A percentile compares a stretch with the other conserved stretches of the same genome.
These are phyloP conservation scores for Anguilla obscura DNA, from an alignment of 2,797 vertebrate species.

Conservation along the genomic window DNA sequence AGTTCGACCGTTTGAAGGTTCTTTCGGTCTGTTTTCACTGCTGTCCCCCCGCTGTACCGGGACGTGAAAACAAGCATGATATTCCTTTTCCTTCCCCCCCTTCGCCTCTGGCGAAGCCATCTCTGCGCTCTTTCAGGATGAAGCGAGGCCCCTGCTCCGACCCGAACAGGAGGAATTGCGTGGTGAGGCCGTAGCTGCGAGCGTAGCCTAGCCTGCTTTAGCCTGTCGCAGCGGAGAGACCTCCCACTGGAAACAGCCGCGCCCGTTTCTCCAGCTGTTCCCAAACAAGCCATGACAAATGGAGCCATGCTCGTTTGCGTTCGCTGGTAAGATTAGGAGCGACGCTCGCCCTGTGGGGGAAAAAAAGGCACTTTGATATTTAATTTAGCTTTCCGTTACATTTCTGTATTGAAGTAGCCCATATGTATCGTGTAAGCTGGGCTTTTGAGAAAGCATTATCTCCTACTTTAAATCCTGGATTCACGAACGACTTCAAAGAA, in stretches of 20 bases:
- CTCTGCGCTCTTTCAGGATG: constrained; percentile 25
- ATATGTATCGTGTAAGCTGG: too few species aligned
- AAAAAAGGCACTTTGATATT: too few species aligned
- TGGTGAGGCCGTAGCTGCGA: neutral
- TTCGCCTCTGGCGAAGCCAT: constrained; percentile 10
- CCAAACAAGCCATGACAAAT: neutral
- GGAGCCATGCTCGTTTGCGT: neutral
- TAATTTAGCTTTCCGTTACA: too few species aligned
- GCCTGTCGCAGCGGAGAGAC: neutral
- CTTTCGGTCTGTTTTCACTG: neutral
- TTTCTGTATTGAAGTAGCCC: too few species aligned
- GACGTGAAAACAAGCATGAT: constrained; percentile 9
- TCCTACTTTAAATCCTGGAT: too few species aligned
- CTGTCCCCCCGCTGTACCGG: neutral
- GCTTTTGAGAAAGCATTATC: too few species aligned
- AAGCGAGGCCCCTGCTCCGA: neutral
- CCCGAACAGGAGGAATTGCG: constrained; percentile 3
- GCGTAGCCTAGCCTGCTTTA: neutral
- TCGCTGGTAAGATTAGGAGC: neutral
- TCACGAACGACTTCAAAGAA: too few species aligned
- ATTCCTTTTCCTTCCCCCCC: neutral
- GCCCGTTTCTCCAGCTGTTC: neutral
- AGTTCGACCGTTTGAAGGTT: neutral
- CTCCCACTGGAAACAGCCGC: neutral
- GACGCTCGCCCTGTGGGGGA: too few species aligned